These are phyloP conservation scores for Heliconius himera DNA, from an alignment of 1,140 invertebrate species.

Conservation along the genomic window DNA sequence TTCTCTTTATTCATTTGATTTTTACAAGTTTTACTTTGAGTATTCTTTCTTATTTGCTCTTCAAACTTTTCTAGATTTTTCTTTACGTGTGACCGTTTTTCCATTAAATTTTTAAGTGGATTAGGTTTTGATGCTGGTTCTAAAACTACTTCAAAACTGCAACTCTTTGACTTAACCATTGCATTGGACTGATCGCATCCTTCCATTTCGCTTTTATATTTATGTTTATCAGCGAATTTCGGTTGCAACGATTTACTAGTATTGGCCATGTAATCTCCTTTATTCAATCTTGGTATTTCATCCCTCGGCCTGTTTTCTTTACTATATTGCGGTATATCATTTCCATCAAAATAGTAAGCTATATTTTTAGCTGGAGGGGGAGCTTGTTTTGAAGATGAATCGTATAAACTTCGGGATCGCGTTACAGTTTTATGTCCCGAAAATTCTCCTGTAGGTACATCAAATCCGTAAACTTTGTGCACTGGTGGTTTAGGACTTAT, in stretches of 20 bases:
- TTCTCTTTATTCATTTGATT: conserved; percentile 80
- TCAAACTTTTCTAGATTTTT: conserved; percentile 81
- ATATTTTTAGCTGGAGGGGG: conserved; percentile 75
- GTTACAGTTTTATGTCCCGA: conserved; percentile 76
- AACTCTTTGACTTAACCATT: conserved; percentile 79
- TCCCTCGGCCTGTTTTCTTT: conserved; percentile 61
- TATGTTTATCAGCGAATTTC: conserved; percentile 73
- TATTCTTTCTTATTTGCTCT: conserved; percentile 77
- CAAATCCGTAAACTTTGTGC: conserved; percentile 70
- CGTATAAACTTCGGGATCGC: conserved; percentile 77
- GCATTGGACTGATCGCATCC: conserved; percentile 66
- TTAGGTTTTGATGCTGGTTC: conserved; percentile 76
- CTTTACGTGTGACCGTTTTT: conserved; percentile 79
- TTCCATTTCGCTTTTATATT: conserved; percentile 74
- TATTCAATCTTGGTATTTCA: conserved; percentile 82
- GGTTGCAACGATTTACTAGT: conserved; percentile 75
- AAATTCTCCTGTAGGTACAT: conserved; percentile 58
- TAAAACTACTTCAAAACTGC: conserved; percentile 80
- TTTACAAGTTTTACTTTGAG: conserved; percentile 79
- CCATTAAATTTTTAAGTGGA: conserved; percentile 75
- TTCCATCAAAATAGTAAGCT: conserved; percentile 83
- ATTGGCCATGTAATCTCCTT: conserved; percentile 81
- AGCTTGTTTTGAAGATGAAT: conserved; percentile 66
- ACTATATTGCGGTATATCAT: conserved; percentile 67
- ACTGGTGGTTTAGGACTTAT: conserved; percentile 52